These are phyloP conservation scores for Sitobion miscanthi DNA, from an alignment of 1,140 invertebrate species.

Conservation along the genomic window DNA sequence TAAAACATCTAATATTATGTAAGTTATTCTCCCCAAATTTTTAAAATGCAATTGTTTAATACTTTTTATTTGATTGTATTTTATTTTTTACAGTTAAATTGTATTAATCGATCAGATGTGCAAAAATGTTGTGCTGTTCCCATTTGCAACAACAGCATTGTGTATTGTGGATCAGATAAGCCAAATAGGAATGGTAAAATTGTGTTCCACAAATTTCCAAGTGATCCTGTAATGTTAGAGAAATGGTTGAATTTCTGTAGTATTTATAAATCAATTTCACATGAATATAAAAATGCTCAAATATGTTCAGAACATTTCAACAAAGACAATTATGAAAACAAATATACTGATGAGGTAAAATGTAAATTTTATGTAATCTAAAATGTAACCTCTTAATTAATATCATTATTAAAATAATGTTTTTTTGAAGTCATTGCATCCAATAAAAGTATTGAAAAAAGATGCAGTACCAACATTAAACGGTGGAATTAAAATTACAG, in stretches of 20 bases:
- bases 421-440: constrained; percentile 1
- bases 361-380: not conserved
- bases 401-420: not conserved
- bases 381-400: not conserved
- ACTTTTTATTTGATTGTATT: not conserved
- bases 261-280: not conserved
- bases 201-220: constrained; percentile 23
- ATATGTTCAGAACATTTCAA: constrained; percentile 34
- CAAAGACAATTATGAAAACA: constrained; percentile 13
- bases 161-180: not conserved
- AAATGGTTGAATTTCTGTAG: constrained; percentile 30
- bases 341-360: not conserved
- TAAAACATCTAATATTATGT: not conserved
- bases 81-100: not conserved
- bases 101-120: not conserved
- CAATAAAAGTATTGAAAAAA: constrained; percentile 25
- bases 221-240: not conserved
- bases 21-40: not conserved
- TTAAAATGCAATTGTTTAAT: not conserved
- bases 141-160: not conserved
- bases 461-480: constrained; percentile 2
- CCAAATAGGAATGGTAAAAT: not conserved
- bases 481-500: not conserved
- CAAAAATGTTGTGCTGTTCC: not conserved
- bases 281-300: not conserved